Percentiles rank a stretch among this genome's conserved stretches.
Evolutionary conservation across 2,797 vertebrate genomes (phyloP).

Genomic region (Cryptoblepharus egeriae): DNA sequence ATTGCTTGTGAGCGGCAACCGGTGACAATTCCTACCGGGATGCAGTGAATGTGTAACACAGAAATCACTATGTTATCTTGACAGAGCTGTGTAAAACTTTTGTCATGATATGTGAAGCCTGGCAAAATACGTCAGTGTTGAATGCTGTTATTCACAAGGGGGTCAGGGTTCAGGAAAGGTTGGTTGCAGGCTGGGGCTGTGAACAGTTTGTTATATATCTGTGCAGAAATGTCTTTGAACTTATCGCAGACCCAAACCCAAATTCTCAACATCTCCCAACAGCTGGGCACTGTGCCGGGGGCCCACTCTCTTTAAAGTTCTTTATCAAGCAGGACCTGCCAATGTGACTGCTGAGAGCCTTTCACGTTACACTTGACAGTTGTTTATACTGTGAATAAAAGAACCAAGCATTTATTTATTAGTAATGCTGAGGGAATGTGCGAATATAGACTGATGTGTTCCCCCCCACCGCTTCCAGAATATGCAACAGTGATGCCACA

Average conservation of each 20-base stretch:
- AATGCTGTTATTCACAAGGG: conserved; percentile 18
- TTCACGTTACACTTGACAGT: conserved; percentile 25
- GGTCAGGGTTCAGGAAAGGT: accelerated
- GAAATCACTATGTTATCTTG: conserved; percentile 24
- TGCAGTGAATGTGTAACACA: background rate
- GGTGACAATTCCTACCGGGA: background rate
- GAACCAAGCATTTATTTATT: conserved; percentile 12
- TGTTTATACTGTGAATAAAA: conserved; percentile 29
- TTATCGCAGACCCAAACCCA: conserved; percentile 20
- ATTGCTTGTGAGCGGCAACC: background rate
- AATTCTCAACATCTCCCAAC: conserved; percentile 11
- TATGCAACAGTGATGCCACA: background rate
- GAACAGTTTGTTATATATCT: conserved; percentile 20
- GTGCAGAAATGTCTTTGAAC: conserved; percentile 19
- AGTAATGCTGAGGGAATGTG: conserved; percentile 26
- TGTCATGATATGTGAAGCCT: conserved; percentile 15
- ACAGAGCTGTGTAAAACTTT: conserved; percentile 18
- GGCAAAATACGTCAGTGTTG: background rate
- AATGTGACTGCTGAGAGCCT: conserved; percentile 21
- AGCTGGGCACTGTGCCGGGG: conserved; percentile 11
- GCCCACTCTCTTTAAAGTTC: conserved; percentile 18
- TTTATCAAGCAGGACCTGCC: conserved; percentile 5
- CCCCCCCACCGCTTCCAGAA: background rate
- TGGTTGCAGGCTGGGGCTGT: background rate
- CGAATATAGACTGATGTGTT: background rate